These are phyloP conservation scores for Protonemura montana DNA, from an alignment of 2,888 invertebrate species.

Conservation along the genomic window DNA sequence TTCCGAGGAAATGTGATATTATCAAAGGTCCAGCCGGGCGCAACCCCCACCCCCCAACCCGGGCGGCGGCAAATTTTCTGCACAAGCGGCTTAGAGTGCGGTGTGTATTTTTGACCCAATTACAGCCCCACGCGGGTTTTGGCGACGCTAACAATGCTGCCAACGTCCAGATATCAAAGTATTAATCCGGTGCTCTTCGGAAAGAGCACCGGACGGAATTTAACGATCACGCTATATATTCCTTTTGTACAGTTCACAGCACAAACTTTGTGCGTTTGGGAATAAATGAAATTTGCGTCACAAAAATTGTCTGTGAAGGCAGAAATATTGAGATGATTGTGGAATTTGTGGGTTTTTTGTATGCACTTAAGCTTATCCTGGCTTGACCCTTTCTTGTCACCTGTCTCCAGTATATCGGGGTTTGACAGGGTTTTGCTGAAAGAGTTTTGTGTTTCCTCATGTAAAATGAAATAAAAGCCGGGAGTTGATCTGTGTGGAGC, in stretches of 20 bases:
- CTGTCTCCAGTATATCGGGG: too few species aligned
- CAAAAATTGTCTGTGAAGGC: too few species aligned
- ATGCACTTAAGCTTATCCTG: too few species aligned
- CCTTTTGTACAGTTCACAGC: neutral
- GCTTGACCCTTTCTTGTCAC: too few species aligned
- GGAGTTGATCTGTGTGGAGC: too few species aligned
- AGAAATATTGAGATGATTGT: too few species aligned
- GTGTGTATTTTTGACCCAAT: slow-evolving; percentile 19
- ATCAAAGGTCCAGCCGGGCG: neutral
- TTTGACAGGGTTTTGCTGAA: too few species aligned
- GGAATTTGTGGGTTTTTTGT: too few species aligned
- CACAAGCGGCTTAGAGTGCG: neutral
- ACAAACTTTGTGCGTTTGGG: too few species aligned
- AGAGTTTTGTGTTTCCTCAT: too few species aligned
- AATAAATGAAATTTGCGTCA: too few species aligned
- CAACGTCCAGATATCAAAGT: slow-evolving; percentile 14
- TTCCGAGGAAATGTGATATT: neutral
- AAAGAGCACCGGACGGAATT: slow-evolving; percentile 19
- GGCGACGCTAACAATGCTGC: neutral
- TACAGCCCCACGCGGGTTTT: neutral
- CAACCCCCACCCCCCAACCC: neutral
- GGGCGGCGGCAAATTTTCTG: neutral
- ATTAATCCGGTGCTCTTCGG: slow-evolving; percentile 33
- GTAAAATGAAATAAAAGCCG: too few species aligned
- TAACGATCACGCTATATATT: neutral